phyloP scores from a whole-genome alignment of 2,113 vertebrate genomes.

The Crotalus horridus region DNA sequence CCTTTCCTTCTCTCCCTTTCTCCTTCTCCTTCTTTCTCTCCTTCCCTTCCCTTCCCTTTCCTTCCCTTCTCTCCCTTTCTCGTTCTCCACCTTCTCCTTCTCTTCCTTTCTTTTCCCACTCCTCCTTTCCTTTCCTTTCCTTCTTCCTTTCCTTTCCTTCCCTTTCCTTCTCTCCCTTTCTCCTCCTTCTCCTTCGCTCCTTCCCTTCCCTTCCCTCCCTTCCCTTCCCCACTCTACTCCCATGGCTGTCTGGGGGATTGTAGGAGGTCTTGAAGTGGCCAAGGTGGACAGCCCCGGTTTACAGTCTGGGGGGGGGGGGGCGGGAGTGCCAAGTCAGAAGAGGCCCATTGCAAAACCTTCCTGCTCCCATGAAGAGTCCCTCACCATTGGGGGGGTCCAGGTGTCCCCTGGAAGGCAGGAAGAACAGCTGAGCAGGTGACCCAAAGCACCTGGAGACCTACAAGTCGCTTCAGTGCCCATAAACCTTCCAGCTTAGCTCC shows the following conservation, averaged over 20 bases:
- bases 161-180: too few species aligned
- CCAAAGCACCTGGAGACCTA: rapidly evolving
- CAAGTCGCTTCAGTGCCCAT: background rate
- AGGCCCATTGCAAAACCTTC: background rate
- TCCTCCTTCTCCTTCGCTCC: too few species aligned
- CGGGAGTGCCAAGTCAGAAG: background rate
- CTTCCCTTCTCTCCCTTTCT: too few species aligned
- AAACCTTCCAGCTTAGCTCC: background rate
- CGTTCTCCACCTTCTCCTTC: rapidly evolving
- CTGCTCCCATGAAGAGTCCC: background rate
- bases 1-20: too few species aligned
- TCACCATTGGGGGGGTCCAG: constrained; percentile 38
- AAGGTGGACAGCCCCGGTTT: background rate
- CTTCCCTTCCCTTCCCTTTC: too few species aligned
- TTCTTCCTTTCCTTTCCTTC: background rate
- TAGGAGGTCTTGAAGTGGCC: background rate
- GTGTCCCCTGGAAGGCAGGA: constrained; percentile 13
- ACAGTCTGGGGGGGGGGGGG: background rate
- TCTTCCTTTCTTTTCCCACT: too few species aligned
- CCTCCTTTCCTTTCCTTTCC: background rate
- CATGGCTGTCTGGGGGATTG: background rate
- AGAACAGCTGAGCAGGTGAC: background rate
- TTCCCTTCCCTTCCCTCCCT: background rate
- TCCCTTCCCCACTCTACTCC: background rate
- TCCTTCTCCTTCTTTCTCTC: background rate